Evolutionary conservation across 1,140 invertebrate species (phyloP), one percentile per base, ranked within the genome.

Genomic region (Myzus persicae): DNA sequence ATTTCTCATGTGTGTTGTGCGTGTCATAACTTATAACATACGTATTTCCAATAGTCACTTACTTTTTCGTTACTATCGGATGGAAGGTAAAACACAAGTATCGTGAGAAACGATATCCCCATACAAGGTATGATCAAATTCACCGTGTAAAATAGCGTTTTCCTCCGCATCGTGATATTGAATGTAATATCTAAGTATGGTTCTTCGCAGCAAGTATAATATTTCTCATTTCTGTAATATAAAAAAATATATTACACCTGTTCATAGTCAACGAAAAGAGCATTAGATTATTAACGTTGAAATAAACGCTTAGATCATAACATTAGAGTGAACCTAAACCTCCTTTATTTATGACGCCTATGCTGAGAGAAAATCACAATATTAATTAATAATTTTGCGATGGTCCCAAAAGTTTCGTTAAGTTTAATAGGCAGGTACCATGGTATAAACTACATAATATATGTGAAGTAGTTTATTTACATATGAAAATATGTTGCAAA

Each of bases 21-120:
- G n/a, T 11, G 26, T 87, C 9, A 36, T n/a, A 46, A 24, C 11
- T 36, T 89, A 31, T 3, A 31, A 40, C n/a, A 67, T 76, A 76
- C 14, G 31, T 42, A 42, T 26, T 89, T 38, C 18, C n/a, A 40
- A 36, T 38, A 46, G 44, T 82, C 87, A 94, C 96, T 97, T 95
- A 99, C 98, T 97, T 99, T 99, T 96, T 99, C 99, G 94, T 99
- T 99, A 95, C 98, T 99, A 96, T 99, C 99, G 93, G 99, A 99
- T 94, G 99, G 99, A 95, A 99, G 95, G 95, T 99, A 99, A 96
- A 99, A 99, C 46, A 99, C 99, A 94, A 99, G 96, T 81, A 99
- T 98, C 91, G 99, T 99, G 94, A 99, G 97, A 96, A 99, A 99
- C 59, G 99, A 99, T 95, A 99, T 99, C 84, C 98, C 98, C 97